Evolutionary conservation across 2,113 vertebrate genomes (phyloP), one percentile per base, ranked within the genome.

Genomic region (Cyanocitta stelleri): DNA sequence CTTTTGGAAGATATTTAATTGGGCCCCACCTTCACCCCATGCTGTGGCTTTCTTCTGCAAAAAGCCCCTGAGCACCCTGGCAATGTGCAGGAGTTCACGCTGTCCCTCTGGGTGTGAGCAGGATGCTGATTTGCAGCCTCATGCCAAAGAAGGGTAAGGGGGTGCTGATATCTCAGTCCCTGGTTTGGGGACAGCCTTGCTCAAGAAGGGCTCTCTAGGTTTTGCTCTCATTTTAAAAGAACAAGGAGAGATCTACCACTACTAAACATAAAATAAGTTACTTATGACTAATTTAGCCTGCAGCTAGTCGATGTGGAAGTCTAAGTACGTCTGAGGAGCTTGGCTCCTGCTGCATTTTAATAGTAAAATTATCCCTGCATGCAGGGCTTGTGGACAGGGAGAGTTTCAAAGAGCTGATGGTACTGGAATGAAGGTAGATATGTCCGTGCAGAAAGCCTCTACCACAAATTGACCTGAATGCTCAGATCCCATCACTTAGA

Each of bases 141-240:
- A 0, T 15, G 46, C 49, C 23, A 63, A 33, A 67, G 19, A 46
- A 55, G 56, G 26, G 21, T 11, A 6, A 14, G 0, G 1, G 24
- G 11, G 10, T 19, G 17, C 44, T 58, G 43, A 8, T 44, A 35
- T 43, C 67, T 44, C 21, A 0, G 7, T 23, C 26, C 24, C 32
- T 26, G 18, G 13, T 49, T 24, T 71, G 79, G 49, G 32, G 9
- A 71, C 35, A 69, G 51, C 39, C 27, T 39, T 67, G 61, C 30
- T 59, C 44, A 30, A 46, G 54, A 59, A 76, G 20, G 33, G 21
- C 8, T 78, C 15, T 37, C n/a, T 49, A 41, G 13, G 10, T 43
- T 84, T 63, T 2, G 2, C 4, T 68, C 16, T 52, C 15, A 3
- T 85, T 63, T 91, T 61, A 35, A 54, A 62, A 37, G 26, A 27